A percentile compares a stretch with the other conserved stretches of the same genome.
Evolutionary conservation across 1,140 invertebrate species (phyloP).

Genomic region (Drosophila pandora): DNA sequence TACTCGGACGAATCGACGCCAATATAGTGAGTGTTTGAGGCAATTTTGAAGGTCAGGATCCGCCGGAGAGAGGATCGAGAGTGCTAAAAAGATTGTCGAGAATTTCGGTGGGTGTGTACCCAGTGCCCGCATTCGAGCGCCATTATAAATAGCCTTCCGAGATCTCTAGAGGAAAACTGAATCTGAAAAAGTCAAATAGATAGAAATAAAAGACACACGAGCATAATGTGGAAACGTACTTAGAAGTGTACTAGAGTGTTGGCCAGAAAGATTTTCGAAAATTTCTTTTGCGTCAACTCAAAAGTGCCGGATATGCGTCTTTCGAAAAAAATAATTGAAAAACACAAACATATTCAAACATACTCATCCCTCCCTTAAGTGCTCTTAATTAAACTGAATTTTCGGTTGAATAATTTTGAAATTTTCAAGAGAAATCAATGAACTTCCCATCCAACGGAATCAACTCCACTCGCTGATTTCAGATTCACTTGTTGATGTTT

Average conservation of each 20-base stretch:
- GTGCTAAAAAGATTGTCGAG: conserved; percentile 2
- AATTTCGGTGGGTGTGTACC: conserved; percentile 47
- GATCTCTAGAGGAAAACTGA: conserved; percentile 23
- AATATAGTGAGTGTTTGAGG: conserved; percentile 3
- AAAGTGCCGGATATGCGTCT: conserved; percentile 65
- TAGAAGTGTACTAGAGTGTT: conserved; percentile 9
- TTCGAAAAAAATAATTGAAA: conserved; percentile 22
- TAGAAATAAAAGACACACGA: conserved; percentile 10
- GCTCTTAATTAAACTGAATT: conserved; percentile 14
- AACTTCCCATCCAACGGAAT: conserved; percentile 24
- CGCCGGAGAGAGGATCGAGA: conserved; percentile 24
- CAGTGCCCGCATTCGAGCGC: conserved; percentile 47
- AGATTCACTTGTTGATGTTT: conserved; percentile 46
- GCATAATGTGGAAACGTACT: conserved; percentile 20
- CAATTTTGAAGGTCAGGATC: conserved; percentile 70
- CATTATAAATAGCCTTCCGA: conserved; percentile 55
- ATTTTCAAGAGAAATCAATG: conserved; percentile 39
- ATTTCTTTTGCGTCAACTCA: conserved; percentile 46
- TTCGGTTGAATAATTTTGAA: conserved; percentile 21
- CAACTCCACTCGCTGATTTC: conserved; percentile 14
- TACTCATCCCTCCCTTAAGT: conserved; percentile 4
- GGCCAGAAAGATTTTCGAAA: conserved; percentile 4
- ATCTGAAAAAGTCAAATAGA: conserved; percentile 12
- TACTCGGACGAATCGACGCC: background rate
- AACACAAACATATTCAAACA: background rate